These are phyloP conservation scores for Colletes latitarsis DNA, from an alignment of 1,140 invertebrate species.

Conservation along the genomic window DNA sequence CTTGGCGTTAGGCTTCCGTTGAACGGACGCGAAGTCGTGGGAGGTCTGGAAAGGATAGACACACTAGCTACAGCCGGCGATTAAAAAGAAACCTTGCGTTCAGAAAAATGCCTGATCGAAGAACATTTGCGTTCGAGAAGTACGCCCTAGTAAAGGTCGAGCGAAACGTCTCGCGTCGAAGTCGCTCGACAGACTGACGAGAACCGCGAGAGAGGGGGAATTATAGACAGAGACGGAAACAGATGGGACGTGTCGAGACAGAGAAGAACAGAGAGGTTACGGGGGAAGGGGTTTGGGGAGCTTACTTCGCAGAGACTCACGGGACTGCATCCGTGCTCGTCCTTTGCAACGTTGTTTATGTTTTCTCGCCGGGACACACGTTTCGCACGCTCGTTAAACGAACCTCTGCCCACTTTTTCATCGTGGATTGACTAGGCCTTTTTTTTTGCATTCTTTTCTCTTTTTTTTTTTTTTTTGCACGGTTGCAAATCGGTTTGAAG, in stretches of 20 bases:
- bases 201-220: neutral
- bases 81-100: slow-evolving; percentile 59
- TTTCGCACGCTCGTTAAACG: neutral
- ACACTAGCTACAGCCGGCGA: slow-evolving; percentile 82
- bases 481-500: too few relatives aligned
- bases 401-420: neutral
- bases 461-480: neutral
- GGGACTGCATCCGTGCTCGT: neutral
- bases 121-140: neutral
- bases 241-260: slow-evolving; percentile 2
- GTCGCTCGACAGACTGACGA: neutral
- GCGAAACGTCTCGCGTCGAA: neutral
- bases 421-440: slow-evolving; percentile 54
- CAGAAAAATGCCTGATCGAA: slow-evolving; percentile 40
- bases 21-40: slow-evolving; percentile 78
- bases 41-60: slow-evolving; percentile 82
- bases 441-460: slow-evolving; percentile 36
- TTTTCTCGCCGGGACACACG: neutral
- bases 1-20: slow-evolving; percentile 80
- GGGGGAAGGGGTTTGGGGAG: too few relatives aligned
- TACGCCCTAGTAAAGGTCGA: neutral
- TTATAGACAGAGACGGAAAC: slow-evolving; percentile 8
- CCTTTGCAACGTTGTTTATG: neutral
- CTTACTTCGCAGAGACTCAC: neutral
- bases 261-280: neutral